Evolutionary conservation across 2,113 vertebrate genomes (phyloP).

Genomic region (Arvicanthis niloticus): DNA sequence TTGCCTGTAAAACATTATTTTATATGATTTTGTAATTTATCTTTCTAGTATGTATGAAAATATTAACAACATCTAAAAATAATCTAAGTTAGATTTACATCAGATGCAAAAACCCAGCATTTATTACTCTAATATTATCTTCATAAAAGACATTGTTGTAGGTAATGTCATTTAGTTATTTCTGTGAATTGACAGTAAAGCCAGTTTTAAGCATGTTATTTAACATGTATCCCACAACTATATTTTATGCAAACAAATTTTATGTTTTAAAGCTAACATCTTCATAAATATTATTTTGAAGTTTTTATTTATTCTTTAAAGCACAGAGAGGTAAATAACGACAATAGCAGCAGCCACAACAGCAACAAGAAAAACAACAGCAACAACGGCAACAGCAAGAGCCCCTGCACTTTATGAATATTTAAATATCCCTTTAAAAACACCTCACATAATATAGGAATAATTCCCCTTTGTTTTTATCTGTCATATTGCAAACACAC

Average conservation of each 20-base stretch:
- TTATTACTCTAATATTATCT: background rate
- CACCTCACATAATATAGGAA: background rate
- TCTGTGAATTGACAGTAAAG: background rate
- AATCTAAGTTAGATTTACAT: background rate
- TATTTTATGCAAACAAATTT: slow-evolving; percentile 29
- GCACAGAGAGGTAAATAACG: background rate
- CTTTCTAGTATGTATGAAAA: background rate
- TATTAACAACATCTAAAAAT: background rate
- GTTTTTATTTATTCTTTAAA: slow-evolving; percentile 32
- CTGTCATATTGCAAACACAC: background rate
- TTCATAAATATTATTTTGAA: background rate
- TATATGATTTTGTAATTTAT: background rate
- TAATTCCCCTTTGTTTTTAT: background rate
- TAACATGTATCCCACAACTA: background rate
- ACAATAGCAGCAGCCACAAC: background rate
- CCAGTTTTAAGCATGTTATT: background rate
- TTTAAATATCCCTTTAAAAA: background rate
- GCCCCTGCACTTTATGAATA: background rate
- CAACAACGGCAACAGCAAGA: background rate
- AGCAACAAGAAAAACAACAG: background rate
- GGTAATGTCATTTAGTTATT: background rate
- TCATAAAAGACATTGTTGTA: background rate
- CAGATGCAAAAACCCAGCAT: background rate
- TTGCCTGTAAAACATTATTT: background rate
- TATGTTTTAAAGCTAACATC: background rate